A percentile compares a stretch with the other conserved stretches of the same genome.
phyloP scores from a whole-genome alignment of 2,113 vertebrate species.

The Myocastor coypus region DNA sequence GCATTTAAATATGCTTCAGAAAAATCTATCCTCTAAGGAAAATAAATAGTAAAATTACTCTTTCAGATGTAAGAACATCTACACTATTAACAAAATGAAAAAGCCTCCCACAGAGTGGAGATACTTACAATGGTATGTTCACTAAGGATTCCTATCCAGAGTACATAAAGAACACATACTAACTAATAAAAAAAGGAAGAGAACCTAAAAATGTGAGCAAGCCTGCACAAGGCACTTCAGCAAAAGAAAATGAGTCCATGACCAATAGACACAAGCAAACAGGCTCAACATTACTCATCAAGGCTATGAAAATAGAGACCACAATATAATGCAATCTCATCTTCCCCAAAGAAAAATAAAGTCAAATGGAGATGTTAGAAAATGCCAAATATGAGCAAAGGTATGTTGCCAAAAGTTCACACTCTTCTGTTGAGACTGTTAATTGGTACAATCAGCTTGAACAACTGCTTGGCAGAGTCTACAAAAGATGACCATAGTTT shows the following conservation, averaged over 20 bases:
- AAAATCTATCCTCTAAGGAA: neutral
- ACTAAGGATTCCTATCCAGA: neutral
- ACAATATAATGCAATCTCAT: neutral
- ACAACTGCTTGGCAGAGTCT: neutral
- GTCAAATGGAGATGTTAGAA: neutral
- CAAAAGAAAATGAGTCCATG: neutral
- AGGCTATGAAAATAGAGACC: neutral
- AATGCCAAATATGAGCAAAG: neutral
- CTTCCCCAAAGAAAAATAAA: neutral
- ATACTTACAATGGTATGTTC: neutral
- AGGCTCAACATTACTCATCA: neutral
- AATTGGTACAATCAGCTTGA: conserved; percentile 18
- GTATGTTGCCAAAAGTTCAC: neutral
- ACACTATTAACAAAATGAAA: neutral
- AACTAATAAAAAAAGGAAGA: neutral
- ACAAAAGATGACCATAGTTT: neutral
- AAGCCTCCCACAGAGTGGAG: neutral
- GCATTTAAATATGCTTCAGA: neutral
- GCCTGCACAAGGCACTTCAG: neutral
- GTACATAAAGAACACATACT: conserved; percentile 9
- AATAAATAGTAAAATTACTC: neutral
- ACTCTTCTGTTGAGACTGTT: conserved; percentile 22
- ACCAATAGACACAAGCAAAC: neutral
- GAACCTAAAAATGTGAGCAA: neutral
- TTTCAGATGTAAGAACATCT: neutral